Percentiles rank a stretch among this genome's conserved stretches.
phyloP scores from a whole-genome alignment of 2,113 vertebrate species.

The Peucedramus taeniatus region DNA sequence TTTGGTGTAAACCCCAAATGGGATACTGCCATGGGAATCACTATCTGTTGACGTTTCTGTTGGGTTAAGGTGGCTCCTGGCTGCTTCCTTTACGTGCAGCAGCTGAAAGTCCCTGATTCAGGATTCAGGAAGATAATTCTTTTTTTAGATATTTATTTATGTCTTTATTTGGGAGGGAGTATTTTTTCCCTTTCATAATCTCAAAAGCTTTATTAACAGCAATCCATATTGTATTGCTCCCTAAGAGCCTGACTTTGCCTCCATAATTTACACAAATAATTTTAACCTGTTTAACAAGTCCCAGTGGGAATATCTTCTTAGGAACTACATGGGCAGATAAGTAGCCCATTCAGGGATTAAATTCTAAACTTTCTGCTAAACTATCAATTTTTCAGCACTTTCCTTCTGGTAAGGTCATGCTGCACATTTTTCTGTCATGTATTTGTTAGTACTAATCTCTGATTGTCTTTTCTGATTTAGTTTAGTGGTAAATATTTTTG shows the following conservation, averaged over 20 bases:
- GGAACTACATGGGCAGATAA: background rate
- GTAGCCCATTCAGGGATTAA: background rate
- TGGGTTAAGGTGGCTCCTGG: background rate
- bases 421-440: background rate
- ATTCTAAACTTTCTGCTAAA: background rate
- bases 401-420: background rate
- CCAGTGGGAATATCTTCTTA: conserved; percentile 31
- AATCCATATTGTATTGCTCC: background rate
- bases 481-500: background rate
- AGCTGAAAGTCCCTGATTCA: background rate
- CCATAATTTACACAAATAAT: background rate
- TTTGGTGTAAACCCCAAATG: background rate
- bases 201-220: background rate
- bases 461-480: background rate
- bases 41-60: fast-evolving
- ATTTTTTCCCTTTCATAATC: background rate
- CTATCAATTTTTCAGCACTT: background rate
- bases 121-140: background rate
- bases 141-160: background rate
- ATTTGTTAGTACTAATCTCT: background rate
- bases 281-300: conserved; percentile 22
- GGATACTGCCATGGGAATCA: background rate
- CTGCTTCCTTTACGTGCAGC: background rate
- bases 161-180: background rate
- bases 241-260: background rate